Evolutionary conservation across 2,888 invertebrate genomes (phyloP).

Genomic region (Parasteatoda lunata): DNA sequence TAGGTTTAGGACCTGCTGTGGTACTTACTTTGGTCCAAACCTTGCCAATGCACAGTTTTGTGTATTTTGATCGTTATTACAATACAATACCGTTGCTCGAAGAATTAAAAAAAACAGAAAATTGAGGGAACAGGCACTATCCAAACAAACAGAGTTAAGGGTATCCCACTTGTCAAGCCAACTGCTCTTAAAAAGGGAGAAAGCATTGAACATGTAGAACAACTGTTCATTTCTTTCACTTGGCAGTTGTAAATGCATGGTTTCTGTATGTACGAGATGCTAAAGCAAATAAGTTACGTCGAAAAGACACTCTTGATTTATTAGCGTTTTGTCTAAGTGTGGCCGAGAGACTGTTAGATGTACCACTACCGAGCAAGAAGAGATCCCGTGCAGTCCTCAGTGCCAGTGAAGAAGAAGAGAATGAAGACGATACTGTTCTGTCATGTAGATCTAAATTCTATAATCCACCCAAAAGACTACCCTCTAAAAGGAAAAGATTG

Average conservation of each 20-base stretch:
- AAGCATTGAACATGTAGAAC: conserved; percentile 14
- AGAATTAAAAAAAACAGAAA: neutral
- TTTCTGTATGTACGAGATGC: conserved; percentile 10
- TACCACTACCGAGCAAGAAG: too few species aligned
- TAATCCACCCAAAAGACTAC: too few species aligned
- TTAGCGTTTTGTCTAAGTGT: too few species aligned
- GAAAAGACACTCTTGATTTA: too few species aligned
- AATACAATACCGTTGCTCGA: conserved; percentile 14
- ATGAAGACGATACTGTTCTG: too few species aligned
- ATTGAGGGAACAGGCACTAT: conserved; percentile 16
- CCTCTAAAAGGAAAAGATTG: too few species aligned
- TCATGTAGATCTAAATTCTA: too few species aligned
- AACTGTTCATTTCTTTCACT: conserved; percentile 28
- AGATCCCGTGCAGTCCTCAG: too few species aligned
- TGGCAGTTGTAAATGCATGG: conserved; percentile 21
- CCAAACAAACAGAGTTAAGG: conserved; percentile 1
- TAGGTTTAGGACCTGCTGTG: conserved; percentile 18
- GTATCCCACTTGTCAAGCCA: neutral
- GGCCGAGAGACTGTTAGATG: too few species aligned
- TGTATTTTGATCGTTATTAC: conserved; percentile 28
- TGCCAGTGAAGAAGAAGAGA: too few species aligned
- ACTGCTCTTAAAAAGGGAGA: neutral
- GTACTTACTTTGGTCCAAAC: conserved; percentile 8
- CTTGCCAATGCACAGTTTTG: conserved; percentile 5
- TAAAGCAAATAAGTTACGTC: too few species aligned